Percentiles rank a stretch among this genome's conserved stretches.
Evolutionary conservation across 1,140 invertebrate species (phyloP).

Genomic region (Amyelois transitella): DNA sequence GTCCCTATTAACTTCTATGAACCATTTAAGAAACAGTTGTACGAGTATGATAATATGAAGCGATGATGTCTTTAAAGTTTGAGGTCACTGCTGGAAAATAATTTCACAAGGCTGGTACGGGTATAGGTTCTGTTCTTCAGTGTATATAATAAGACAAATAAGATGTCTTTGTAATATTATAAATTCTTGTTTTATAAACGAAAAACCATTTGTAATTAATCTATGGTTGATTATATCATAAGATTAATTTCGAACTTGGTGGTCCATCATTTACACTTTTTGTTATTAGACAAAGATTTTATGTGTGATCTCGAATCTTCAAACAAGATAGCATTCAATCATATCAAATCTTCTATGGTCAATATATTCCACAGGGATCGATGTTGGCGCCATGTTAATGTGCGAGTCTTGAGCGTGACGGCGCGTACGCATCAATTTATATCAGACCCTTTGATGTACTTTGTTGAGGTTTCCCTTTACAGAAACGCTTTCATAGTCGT

Average conservation of each 20-base stretch:
- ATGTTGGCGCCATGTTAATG: constrained; percentile 43
- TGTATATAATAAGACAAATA: not conserved
- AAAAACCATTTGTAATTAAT: not conserved
- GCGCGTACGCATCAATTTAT: constrained; percentile 34
- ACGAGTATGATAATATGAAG: no score
- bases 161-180: not conserved
- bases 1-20: no score
- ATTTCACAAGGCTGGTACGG: not conserved
- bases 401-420: constrained; percentile 23
- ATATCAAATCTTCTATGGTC: constrained; percentile 28
- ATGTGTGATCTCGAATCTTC: not conserved
- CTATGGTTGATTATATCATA: no score
- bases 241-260: no score
- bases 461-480: constrained; percentile 8
- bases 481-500: not conserved
- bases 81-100: not conserved
- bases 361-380: constrained; percentile 23
- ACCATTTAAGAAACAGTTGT: no score
- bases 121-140: not conserved
- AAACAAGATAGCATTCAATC: not conserved
- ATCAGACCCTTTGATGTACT: constrained; percentile 40
- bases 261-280: no score
- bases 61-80: not conserved
- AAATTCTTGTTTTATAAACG: not conserved
- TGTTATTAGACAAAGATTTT: not conserved